Evolutionary conservation across 2,888 invertebrate genomes (phyloP).

Genomic region (Lasioglossum calceatum): DNA sequence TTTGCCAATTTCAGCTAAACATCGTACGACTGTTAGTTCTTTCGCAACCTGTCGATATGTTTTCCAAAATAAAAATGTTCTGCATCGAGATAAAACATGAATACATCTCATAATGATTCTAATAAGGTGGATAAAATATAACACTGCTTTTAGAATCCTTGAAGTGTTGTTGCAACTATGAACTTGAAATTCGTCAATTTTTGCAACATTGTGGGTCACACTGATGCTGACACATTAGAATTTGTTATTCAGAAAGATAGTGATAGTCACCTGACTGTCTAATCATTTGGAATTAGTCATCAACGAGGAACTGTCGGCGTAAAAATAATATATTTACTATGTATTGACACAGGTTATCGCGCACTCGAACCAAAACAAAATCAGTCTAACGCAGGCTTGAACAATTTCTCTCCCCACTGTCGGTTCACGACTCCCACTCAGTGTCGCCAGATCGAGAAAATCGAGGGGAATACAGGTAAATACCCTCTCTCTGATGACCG

Average conservation of each 20-base stretch:
- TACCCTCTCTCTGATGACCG: no score
- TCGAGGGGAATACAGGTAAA: no score
- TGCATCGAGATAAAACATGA: neutral
- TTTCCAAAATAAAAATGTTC: neutral
- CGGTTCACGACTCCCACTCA: no score
- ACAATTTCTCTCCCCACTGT: no score
- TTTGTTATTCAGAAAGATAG: no score
- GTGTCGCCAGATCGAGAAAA: no score
- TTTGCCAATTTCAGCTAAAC: no score
- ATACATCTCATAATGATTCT: neutral
- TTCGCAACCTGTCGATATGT: no score
- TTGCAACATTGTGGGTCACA: neutral
- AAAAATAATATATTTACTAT: neutral
- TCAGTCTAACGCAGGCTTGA: neutral
- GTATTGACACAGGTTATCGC: neutral
- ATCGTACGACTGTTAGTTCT: no score
- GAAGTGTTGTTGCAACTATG: neutral
- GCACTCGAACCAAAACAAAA: neutral
- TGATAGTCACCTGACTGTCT: no score
- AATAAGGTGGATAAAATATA: neutral
- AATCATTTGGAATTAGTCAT: neutral
- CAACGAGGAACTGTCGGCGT: neutral
- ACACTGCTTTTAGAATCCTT: neutral
- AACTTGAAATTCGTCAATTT: neutral
- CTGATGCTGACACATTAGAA: neutral